Conservation (phyloP, 2,113 vertebrate genomes). For the Apodemus speciosus region DNA sequence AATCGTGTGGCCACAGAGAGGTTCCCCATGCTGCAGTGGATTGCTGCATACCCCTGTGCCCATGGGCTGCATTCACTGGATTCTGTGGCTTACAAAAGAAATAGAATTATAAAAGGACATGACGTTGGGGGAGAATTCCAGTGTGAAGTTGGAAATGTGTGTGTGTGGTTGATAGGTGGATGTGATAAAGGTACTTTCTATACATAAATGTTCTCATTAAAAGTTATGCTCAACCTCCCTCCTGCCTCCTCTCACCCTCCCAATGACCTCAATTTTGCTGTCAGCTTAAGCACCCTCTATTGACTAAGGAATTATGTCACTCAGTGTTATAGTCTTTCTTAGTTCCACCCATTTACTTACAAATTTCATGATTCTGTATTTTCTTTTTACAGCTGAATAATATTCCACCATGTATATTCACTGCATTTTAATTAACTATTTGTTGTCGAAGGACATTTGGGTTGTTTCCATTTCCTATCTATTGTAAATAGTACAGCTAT, state of each 20-base stretch:
- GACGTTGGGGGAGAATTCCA: too few relatives aligned
- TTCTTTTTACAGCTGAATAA: neutral
- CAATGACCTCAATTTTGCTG: neutral
- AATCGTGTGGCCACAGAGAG: neutral
- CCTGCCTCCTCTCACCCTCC: neutral
- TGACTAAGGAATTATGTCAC: neutral
- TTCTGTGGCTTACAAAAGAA: neutral
- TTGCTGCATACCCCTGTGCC: too few relatives aligned
- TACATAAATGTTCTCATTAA: neutral
- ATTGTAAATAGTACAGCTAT: neutral
- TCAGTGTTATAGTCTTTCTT: neutral
- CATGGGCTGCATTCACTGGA: neutral
- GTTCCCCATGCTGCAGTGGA: too few relatives aligned
- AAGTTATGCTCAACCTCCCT: neutral
- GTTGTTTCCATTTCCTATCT: neutral
- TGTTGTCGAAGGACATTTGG: neutral
- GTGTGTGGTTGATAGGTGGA: neutral
- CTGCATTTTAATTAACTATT: neutral
- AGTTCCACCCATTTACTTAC: neutral
- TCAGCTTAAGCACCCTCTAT: neutral
- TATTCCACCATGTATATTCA: neutral
- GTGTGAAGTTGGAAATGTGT: neutral
- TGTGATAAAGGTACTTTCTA: neutral
- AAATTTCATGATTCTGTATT: neutral
- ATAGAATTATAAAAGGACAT: neutral